phyloP scores from a whole-genome alignment of 1,140 invertebrate genomes.

The Eumaeus atala region DNA sequence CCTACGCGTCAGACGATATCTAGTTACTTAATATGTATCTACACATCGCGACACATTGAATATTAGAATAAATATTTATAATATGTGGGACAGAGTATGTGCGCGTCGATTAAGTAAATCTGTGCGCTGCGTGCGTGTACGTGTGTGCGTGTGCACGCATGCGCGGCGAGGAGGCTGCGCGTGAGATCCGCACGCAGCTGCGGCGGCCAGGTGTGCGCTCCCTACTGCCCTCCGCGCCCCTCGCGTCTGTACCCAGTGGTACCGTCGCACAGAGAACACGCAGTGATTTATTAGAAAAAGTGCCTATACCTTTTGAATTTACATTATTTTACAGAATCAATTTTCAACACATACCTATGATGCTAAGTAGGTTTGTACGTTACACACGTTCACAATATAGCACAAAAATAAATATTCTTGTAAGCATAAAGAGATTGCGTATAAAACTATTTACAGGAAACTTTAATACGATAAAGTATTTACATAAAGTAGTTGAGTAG shows the following conservation, averaged over 20 bases:
- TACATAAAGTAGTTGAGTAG: too few species aligned
- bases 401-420: too few species aligned
- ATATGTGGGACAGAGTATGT: not conserved
- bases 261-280: conserved; percentile 32
- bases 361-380: too few species aligned
- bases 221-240: conserved; percentile 39
- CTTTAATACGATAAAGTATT: too few species aligned
- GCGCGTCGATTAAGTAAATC: not conserved
- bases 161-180: conserved; percentile 66
- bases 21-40: too few species aligned
- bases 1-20: not conserved
- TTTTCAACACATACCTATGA: too few species aligned
- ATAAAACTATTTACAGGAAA: too few species aligned
- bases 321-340: too few species aligned
- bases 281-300: conserved; percentile 24
- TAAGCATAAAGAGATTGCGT: too few species aligned
- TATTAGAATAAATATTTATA: conserved; percentile 10
- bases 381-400: too few species aligned
- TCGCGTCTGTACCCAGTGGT: conserved; percentile 23
- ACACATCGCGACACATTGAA: not conserved
- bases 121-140: conserved; percentile 6
- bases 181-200: conserved; percentile 70
- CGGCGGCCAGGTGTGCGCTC: conserved; percentile 65
- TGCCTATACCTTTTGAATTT: not conserved
- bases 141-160: conserved; percentile 46